Evolutionary conservation across 2,113 vertebrate genomes (phyloP).

Genomic region (Tamias sibiricus): DNA sequence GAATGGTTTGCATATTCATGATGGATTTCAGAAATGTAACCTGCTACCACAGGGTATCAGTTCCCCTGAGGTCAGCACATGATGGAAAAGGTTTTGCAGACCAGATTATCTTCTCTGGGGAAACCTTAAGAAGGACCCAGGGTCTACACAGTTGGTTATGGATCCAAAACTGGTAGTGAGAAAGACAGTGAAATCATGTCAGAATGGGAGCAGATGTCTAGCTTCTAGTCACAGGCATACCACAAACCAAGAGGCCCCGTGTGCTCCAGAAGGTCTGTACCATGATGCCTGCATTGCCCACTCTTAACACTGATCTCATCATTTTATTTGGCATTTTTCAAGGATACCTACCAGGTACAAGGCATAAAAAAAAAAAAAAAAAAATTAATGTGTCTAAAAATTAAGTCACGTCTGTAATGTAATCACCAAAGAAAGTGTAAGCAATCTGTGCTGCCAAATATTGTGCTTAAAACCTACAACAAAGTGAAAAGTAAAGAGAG

Average conservation of each 20-base stretch:
- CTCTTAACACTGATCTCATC: neutral
- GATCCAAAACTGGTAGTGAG: neutral
- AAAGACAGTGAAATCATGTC: neutral
- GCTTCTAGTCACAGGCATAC: neutral
- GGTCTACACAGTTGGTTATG: fast-evolving
- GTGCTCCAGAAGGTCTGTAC: neutral
- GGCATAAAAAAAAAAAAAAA: too few relatives aligned
- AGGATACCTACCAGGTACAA: neutral
- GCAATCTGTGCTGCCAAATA: too few relatives aligned
- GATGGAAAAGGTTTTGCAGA: neutral
- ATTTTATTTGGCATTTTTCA: neutral
- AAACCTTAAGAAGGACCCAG: neutral
- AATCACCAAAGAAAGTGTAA: too few relatives aligned
- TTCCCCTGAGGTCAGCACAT: neutral
- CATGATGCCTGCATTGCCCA: too few relatives aligned
- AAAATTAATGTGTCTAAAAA: too few relatives aligned
- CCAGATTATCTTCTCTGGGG: neutral
- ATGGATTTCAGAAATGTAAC: neutral
- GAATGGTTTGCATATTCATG: neutral
- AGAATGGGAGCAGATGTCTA: neutral
- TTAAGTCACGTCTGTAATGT: too few relatives aligned
- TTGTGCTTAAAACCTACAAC: too few relatives aligned
- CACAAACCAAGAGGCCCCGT: neutral
- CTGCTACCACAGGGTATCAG: neutral
- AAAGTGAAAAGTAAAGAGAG: too few relatives aligned